Conservation (phyloP, 2,888 invertebrate genomes). For the Chromoteleia sp. region DNA sequence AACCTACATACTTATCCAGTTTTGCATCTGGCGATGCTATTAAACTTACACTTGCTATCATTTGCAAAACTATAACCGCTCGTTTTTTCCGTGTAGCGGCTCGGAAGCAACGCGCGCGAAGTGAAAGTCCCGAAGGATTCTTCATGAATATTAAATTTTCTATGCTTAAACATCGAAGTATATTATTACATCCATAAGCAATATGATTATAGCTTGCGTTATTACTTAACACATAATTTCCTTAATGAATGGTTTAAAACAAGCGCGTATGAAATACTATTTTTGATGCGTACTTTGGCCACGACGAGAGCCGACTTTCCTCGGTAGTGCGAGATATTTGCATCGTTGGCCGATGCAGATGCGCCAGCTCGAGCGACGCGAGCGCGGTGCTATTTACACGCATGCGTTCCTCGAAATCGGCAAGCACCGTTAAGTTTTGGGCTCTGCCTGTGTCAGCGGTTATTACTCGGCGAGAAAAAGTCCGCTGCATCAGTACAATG, state of each 20-base stretch:
- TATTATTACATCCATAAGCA: slow-evolving; percentile 45
- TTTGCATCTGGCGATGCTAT: slow-evolving; percentile 13
- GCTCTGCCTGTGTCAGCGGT: slow-evolving; percentile 43
- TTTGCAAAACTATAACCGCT: slow-evolving; percentile 20
- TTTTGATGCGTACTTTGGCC: slow-evolving; percentile 34
- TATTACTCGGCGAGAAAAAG: slow-evolving; percentile 43
- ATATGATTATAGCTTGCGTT: slow-evolving; percentile 50
- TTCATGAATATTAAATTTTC: slow-evolving; percentile 48
- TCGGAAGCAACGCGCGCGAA: slow-evolving; percentile 13
- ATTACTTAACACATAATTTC: slow-evolving; percentile 55
- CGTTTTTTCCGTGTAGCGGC: slow-evolving; percentile 17
- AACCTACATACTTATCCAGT: too few species aligned
- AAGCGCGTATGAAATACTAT: slow-evolving; percentile 16
- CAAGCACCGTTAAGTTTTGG: slow-evolving; percentile 66
- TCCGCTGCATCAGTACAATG: slow-evolving; percentile 40
- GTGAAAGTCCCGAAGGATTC: slow-evolving; percentile 42
- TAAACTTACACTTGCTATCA: slow-evolving; percentile 5
- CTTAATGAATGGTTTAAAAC: slow-evolving; percentile 44
- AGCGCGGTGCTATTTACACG: slow-evolving; percentile 44
- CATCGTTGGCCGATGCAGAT: slow-evolving; percentile 39
- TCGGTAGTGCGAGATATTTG: slow-evolving; percentile 40
- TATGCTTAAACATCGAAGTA: slow-evolving; percentile 28
- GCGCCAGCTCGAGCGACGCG: slow-evolving; percentile 17
- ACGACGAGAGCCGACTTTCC: slow-evolving; percentile 10
- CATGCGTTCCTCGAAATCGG: slow-evolving; percentile 60